Percentiles rank a stretch among this genome's conserved stretches.
These are phyloP conservation scores for Drosophila nr. perissopoda DNA, from an alignment of 2,888 invertebrate species.

Conservation along the genomic window DNA sequence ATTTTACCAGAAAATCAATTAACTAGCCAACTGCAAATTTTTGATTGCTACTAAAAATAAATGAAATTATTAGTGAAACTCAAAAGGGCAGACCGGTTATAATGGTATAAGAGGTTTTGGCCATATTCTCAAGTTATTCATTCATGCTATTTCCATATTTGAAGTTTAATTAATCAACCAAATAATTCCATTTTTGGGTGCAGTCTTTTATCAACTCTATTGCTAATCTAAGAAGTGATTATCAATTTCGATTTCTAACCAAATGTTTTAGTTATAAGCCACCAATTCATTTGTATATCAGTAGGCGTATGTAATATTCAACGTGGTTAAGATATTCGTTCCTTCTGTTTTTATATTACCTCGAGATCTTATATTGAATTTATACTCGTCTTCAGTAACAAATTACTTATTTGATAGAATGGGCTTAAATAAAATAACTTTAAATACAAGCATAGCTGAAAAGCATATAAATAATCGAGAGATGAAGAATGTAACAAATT, in stretches of 20 bases:
- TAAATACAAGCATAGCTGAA: neutral
- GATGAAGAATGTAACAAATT: neutral
- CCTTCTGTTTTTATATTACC: neutral
- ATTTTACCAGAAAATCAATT: neutral
- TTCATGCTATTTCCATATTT: slow-evolving; percentile 4
- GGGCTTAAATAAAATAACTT: neutral
- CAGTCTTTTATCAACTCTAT: neutral
- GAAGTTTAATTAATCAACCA: slow-evolving; percentile 11
- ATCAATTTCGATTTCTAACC: neutral
- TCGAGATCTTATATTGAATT: neutral
- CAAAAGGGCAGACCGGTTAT: neutral
- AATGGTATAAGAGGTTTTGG: neutral
- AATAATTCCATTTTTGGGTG: slow-evolving; percentile 1
- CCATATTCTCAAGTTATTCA: neutral
- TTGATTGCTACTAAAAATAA: neutral
- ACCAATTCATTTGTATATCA: neutral
- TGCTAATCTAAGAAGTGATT: neutral
- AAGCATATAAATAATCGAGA: neutral
- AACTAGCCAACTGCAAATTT: neutral
- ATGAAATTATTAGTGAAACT: neutral
- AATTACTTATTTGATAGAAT: neutral
- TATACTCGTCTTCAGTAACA: neutral
- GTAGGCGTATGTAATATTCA: neutral
- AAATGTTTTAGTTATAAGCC: neutral
- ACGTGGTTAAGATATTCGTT: neutral